phyloP scores from a whole-genome alignment of 53 echinoderm and acorn worm species.

The Mesocentrotus franciscanus region DNA sequence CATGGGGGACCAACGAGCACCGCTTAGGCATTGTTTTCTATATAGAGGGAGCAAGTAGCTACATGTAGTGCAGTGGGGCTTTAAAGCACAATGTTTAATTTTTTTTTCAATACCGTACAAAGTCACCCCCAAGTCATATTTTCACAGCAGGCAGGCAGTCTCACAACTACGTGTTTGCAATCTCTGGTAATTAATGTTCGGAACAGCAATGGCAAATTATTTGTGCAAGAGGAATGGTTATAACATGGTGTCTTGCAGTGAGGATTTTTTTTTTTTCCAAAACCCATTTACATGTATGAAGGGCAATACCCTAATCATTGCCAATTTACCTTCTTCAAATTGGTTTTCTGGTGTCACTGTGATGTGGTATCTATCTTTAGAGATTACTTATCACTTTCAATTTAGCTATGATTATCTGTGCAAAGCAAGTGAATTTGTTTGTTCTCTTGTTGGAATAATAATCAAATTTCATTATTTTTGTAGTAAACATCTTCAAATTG shows the following conservation, averaged over 20 bases:
- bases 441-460: background rate
- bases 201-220: background rate
- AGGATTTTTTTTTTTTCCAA: background rate
- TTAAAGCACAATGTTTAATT: too few relatives aligned
- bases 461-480: background rate
- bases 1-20: too few relatives aligned
- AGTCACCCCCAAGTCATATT: too few relatives aligned
- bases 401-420: background rate
- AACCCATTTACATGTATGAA: background rate
- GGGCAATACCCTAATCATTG: background rate
- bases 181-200: too few relatives aligned
- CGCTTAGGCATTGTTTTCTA: too few relatives aligned
- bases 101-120: too few relatives aligned
- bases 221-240: background rate
- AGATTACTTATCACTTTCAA: background rate
- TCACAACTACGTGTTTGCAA: too few relatives aligned
- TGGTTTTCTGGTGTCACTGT: background rate
- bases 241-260: background rate
- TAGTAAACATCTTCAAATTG: background rate
- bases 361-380: background rate
- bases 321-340: background rate
- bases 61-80: too few relatives aligned
- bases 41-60: too few relatives aligned
- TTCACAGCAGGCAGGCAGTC: too few relatives aligned
- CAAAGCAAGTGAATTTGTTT: background rate